Percentiles rank a stretch among this genome's conserved stretches.
Evolutionary conservation across 1,140 invertebrate genomes (phyloP).

Genomic region (Drosophila nigrodunni): DNA sequence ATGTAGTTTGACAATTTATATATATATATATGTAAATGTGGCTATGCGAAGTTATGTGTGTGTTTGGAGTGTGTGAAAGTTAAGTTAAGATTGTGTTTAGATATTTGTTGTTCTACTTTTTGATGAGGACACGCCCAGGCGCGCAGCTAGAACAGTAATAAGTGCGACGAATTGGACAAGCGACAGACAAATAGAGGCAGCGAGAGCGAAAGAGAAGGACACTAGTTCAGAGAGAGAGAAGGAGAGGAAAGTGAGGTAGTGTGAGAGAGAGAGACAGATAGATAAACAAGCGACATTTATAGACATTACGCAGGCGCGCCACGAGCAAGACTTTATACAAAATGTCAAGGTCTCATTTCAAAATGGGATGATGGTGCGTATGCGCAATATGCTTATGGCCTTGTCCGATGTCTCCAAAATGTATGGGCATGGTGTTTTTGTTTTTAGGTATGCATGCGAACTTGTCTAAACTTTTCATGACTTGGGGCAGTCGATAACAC

Average conservation of each 20-base stretch:
- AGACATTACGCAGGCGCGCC: conserved; percentile 36
- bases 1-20: conserved; percentile 42
- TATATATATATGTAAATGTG: conserved; percentile 19
- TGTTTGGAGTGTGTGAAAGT: conserved; percentile 11
- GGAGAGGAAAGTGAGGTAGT: conserved; percentile 12
- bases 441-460: not conserved
- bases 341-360: not conserved
- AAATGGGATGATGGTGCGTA: conserved; percentile 28
- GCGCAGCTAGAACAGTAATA: conserved; percentile 84
- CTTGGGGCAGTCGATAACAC: not conserved
- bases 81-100: conserved; percentile 20
- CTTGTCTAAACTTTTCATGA: conserved; percentile 9
- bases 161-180: conserved; percentile 79
- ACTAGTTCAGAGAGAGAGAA: not conserved
- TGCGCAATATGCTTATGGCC: conserved; percentile 33
- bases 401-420: conserved; percentile 1
- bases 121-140: conserved; percentile 62
- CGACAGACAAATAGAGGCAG: conserved; percentile 43
- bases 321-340: not conserved
- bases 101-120: conserved; percentile 40
- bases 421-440: not conserved
- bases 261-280: conserved; percentile 4
- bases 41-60: not conserved
- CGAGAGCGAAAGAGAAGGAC: conserved; percentile 24
- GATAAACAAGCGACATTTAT: conserved; percentile 20